phyloP scores from a whole-genome alignment of 2,888 invertebrate genomes.

The Folsomia manolachei region DNA sequence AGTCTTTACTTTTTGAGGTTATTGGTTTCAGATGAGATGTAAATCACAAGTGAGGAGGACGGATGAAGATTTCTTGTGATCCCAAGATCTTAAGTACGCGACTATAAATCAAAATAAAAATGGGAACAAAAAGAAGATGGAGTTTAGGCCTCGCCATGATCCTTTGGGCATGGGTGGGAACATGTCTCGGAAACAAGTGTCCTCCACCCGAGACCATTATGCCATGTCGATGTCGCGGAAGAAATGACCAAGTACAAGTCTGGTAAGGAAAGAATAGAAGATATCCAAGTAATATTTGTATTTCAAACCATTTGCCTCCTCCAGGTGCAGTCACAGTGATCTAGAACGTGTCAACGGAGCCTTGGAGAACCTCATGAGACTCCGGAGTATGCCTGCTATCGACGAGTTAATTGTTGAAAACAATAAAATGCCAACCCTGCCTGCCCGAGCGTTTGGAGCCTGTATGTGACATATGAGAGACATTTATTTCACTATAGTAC shows the following conservation, averaged over 20 bases:
- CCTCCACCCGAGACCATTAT: slow-evolving; percentile 73
- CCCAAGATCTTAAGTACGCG: no score
- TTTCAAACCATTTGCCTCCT: no score
- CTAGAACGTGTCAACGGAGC: slow-evolving; percentile 54
- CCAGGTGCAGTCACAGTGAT: slow-evolving; percentile 89
- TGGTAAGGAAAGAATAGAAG: slow-evolving; percentile 61
- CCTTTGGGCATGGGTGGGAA: slow-evolving; percentile 16
- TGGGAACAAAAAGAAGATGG: no score
- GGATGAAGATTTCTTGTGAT: no score
- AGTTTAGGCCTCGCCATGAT: no score
- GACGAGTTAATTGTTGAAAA: slow-evolving; percentile 85
- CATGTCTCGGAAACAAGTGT: slow-evolving; percentile 56
- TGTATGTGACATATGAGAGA: slow-evolving; percentile 61
- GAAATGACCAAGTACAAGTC: slow-evolving; percentile 77
- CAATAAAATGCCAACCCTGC: slow-evolving; percentile 79
- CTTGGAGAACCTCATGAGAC: slow-evolving; percentile 49
- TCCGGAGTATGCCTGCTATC: slow-evolving; percentile 57
- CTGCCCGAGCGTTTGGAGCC: slow-evolving; percentile 72
- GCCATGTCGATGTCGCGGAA: slow-evolving; percentile 76
- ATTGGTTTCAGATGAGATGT: no score
- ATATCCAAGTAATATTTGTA: background rate
- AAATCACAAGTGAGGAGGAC: no score
- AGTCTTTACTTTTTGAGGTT: no score
- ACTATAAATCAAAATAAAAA: no score
- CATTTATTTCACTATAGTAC: no score